Evolutionary conservation across 1,140 invertebrate genomes (phyloP), one percentile per base, ranked within the genome.

Genomic region (Galleria mellonella): DNA sequence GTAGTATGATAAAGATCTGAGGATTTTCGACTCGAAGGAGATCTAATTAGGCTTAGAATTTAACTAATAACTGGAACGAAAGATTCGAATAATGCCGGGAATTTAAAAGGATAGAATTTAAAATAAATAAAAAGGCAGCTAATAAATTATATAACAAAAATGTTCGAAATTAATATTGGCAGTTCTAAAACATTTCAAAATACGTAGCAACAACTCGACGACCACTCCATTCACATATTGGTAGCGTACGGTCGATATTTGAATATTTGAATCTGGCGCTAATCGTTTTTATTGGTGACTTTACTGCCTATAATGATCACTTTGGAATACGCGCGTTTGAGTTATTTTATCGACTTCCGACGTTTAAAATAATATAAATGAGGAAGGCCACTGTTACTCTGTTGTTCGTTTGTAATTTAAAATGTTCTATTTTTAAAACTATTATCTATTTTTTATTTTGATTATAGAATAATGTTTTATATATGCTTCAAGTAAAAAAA

Each of bases 231-330:
- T 64, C 67, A 62, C 51, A 63, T 52, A 57, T 54, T 55, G 59
- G 51, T 50, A 58, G 51, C 45, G 9, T 37, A 36, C 52, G 48
- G 56, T 63, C 60, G 55, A 59, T 56, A 61, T 72, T 76, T 76
- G 56, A 76, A 82, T 82, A 82, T 79, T 75, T 56, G 72, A 76
- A 72, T 66, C 30, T 43, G 50, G 51, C 55, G 67, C 67, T 78
- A 78, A 82, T 78, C 67, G 72, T 55, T 79, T 78, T 82, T 82
- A 79, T 78, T 71, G 73, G 63, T 63, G 64, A 63, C 55, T 82
- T 82, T 79, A 82, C 67, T 59, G 65, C 67, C 73, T 65, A 68
- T 82, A 79, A 82, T 75, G 73, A 75, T 64, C 62, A 67, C 59
- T 68, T 66, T 55, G 35, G 54, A 62, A 49, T 48, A 58, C 55